A percentile compares a stretch with the other conserved stretches of the same genome.
Conservation (phyloP, 2,113 vertebrate genomes). For the Butorides virescens region DNA sequence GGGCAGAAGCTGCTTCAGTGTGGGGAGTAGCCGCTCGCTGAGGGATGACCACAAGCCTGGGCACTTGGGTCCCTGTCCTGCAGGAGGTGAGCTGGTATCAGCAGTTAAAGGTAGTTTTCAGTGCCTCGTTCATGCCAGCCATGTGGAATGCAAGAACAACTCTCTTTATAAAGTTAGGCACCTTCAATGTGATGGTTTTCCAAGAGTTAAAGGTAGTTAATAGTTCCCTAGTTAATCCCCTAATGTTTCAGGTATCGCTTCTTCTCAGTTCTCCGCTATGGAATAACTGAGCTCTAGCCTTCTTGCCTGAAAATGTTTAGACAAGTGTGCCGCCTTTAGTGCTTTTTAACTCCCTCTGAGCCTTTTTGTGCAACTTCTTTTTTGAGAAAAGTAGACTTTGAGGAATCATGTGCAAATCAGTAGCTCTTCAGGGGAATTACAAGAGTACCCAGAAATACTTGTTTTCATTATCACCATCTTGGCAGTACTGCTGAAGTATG, state of each 20-base stretch:
- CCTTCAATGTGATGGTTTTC: neutral
- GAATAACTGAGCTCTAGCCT: neutral
- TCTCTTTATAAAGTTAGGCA: neutral
- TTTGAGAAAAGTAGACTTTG: neutral
- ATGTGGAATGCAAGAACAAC: neutral
- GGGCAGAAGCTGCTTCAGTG: neutral
- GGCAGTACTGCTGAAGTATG: neutral
- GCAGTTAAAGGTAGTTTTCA: neutral
- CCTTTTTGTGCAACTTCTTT: neutral
- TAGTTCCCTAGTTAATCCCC: neutral
- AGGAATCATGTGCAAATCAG: neutral
- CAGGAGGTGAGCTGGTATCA: neutral
- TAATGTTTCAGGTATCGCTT: neutral
- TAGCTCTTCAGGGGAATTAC: neutral
- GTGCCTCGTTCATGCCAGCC: neutral
- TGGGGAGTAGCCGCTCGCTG: accelerated
- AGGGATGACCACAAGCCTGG: neutral
- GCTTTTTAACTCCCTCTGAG: neutral
- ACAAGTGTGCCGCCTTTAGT: neutral
- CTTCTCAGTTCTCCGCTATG: neutral
- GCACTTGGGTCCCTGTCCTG: neutral
- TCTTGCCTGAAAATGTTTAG: neutral
- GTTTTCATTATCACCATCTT: neutral
- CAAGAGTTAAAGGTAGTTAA: neutral
- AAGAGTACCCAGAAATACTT: neutral